These are phyloP conservation scores for Rhyacichthys aspro DNA, from an alignment of 2,797 vertebrate genomes.

Conservation along the genomic window DNA sequence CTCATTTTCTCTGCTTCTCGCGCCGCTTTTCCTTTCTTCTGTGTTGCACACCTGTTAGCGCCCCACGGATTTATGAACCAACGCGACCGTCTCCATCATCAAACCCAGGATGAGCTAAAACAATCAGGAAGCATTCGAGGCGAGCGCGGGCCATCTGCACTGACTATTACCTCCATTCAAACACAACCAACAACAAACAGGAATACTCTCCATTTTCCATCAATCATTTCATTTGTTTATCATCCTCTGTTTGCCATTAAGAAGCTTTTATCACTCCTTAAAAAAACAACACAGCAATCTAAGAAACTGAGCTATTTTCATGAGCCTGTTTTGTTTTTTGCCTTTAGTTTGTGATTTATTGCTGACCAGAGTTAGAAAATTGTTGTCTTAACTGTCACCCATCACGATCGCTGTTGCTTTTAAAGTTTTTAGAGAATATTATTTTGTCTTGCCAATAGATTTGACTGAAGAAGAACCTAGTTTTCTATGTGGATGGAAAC, in stretches of 20 bases:
- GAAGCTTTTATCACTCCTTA: constrained; percentile 63
- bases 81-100: constrained; percentile 88
- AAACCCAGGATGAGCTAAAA: constrained; percentile 88
- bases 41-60: constrained; percentile 89
- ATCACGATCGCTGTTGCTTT: neutral
- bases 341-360: constrained; percentile 53
- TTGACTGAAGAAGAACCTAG: neutral
- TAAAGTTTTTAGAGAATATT: neutral
- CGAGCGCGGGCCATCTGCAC: constrained; percentile 88
- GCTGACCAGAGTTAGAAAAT: constrained; percentile 24
- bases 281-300: constrained; percentile 23
- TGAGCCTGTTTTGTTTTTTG: constrained; percentile 37
- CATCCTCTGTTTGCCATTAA: constrained; percentile 59
- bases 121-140: constrained; percentile 89
- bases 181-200: constrained; percentile 30
- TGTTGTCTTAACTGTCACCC: constrained; percentile 28
- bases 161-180: constrained; percentile 79
- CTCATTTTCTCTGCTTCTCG: constrained; percentile 33
- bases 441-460: neutral
- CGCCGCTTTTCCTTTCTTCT: constrained; percentile 51
- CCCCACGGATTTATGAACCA: constrained; percentile 85
- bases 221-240: constrained; percentile 58
- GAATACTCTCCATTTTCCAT: constrained; percentile 47
- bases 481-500: neutral
- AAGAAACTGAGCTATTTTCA: constrained; percentile 51